A percentile compares a stretch with the other conserved stretches of the same genome.
Conservation (phyloP, 2,113 vertebrate genomes). For the Pseudonaja textilis region DNA sequence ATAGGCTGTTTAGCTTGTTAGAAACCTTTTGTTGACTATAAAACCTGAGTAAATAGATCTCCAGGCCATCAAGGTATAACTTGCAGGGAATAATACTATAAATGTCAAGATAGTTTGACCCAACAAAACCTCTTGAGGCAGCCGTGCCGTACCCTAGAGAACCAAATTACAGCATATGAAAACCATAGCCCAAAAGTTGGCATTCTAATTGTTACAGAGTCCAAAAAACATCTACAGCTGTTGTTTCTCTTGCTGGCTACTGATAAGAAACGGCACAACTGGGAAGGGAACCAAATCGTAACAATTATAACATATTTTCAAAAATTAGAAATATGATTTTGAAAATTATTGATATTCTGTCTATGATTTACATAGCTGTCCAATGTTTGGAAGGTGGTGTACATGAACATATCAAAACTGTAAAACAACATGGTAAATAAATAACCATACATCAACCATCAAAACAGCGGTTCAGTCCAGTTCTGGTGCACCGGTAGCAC, state of each 20-base stretch:
- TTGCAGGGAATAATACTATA: constrained; percentile 4
- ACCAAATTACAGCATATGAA: constrained; percentile 55
- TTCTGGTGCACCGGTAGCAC: too few relatives aligned
- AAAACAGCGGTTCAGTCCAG: background rate
- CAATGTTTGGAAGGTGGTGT: background rate
- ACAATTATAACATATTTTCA: constrained; percentile 11
- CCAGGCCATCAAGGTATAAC: background rate
- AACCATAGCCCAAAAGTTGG: constrained; percentile 56
- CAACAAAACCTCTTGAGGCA: constrained; percentile 46
- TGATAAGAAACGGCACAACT: constrained; percentile 21
- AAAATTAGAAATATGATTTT: background rate
- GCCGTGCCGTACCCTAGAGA: constrained; percentile 45
- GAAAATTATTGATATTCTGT: constrained; percentile 18
- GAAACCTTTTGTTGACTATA: background rate
- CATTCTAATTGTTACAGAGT: constrained; percentile 62
- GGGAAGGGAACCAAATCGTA: background rate
- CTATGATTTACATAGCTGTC: background rate
- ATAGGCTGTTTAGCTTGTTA: background rate
- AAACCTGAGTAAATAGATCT: background rate
- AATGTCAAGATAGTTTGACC: constrained; percentile 50
- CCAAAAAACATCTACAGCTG: constrained; percentile 72
- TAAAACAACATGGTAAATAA: background rate
- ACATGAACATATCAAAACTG: background rate
- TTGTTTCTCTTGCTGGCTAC: constrained; percentile 52
- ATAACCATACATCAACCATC: background rate